Base-by-base conservation (phyloP, 2,797 vertebrate genomes). In the Tarsius wallacei region DNA sequence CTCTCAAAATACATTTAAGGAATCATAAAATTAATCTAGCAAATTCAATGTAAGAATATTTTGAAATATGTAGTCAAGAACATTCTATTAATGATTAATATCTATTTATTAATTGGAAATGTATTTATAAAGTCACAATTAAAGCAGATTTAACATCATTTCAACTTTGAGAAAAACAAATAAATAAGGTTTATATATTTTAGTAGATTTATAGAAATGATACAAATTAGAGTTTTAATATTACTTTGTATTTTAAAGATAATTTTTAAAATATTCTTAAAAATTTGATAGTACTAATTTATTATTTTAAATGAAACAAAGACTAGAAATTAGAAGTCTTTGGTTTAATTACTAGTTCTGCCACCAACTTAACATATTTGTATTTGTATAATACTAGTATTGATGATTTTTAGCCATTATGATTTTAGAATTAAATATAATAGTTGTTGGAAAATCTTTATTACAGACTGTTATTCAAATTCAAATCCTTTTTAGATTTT, bases 91-190 rank as follows among this genome's bases (percentile, higher is more conserved):
- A 83, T 94, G 42, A 42, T 42, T 42, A 91, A 73, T 77, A 55
- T 0, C 83, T 4, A 53, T n/a, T 87, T 83, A 2, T 82, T 89
- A 89, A 59, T 63, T 76, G 73, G 70, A 63, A 73, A 36, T 42
- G 57, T 59, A 74, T 63, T 1, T 63, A 31, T 15, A 70, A 80
- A 87, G 11, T 71, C 28, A 92, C 61, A 97, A 80, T 66, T 85
- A 66, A 26, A 96, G 21, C 10, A 71, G 10, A 95, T 15, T 76
- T 95, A 88, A 61, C n/a, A 49, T 84, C 70, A 76, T 42, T 87
- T 83, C 26, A 77, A 93, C 7, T 70, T 71, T 7, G 15, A 96
- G 2, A 88, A 92, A 80, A 64, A 55, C 3, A 81, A 76, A 33
- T 4, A 94, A 33, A 86, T 82, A 81, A 88, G 2, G 7, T 77